phyloP scores from a whole-genome alignment of 2,888 invertebrate species.

The Habroteleia sp. region DNA sequence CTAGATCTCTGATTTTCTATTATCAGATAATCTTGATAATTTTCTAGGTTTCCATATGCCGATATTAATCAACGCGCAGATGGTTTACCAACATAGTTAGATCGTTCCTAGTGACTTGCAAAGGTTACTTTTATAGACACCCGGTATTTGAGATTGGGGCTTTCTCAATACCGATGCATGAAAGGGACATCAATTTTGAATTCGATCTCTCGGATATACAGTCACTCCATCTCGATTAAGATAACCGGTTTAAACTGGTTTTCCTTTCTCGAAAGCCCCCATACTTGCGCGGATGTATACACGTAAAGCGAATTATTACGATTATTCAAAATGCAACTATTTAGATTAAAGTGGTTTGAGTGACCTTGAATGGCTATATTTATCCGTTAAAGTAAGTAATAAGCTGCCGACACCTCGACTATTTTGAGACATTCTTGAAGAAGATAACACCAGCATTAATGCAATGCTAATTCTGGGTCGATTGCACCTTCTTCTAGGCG shows the following conservation, averaged over 20 bases:
- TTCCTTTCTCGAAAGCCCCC: slow-evolving; percentile 61
- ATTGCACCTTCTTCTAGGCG: slow-evolving; percentile 24
- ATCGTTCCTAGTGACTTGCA: slow-evolving; percentile 66
- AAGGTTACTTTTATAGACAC: slow-evolving; percentile 58
- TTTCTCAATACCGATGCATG: slow-evolving; percentile 65
- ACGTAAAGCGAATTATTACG: slow-evolving; percentile 67
- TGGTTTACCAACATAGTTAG: slow-evolving; percentile 24
- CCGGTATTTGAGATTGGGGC: slow-evolving; percentile 60
- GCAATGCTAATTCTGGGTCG: slow-evolving; percentile 29
- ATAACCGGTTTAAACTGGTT: slow-evolving; percentile 73
- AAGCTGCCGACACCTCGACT: slow-evolving; percentile 14
- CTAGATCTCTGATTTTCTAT: slow-evolving; percentile 3
- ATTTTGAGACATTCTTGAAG: slow-evolving; percentile 12
- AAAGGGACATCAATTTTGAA: slow-evolving; percentile 75
- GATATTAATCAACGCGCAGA: slow-evolving; percentile 42
- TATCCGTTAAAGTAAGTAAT: slow-evolving; percentile 7
- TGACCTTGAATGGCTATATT: slow-evolving; percentile 32
- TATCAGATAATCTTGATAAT: slow-evolving; percentile 68
- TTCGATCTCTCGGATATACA: slow-evolving; percentile 73
- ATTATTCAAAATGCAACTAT: slow-evolving; percentile 60
- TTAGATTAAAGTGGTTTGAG: slow-evolving; percentile 46
- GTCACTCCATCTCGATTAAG: slow-evolving; percentile 69
- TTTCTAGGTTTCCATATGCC: slow-evolving; percentile 57
- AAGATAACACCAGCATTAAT: slow-evolving; percentile 20
- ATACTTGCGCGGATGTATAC: slow-evolving; percentile 29